phyloP scores from a whole-genome alignment of 2,113 vertebrate species.

The Ochotona curzoniae region DNA sequence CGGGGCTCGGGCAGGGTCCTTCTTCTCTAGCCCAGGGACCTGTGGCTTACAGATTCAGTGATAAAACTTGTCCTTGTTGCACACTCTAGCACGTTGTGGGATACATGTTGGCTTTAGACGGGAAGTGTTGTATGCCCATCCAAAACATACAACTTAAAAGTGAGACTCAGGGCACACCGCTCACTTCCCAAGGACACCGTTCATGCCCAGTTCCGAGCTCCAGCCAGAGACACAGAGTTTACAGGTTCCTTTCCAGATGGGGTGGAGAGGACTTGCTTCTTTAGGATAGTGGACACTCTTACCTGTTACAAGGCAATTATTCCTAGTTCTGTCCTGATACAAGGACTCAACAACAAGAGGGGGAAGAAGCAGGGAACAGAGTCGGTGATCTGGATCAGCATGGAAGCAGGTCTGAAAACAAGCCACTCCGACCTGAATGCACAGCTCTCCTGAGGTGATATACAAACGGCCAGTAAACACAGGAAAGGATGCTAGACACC shows the following conservation, averaged over 20 bases:
- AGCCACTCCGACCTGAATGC: background rate
- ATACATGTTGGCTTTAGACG: background rate
- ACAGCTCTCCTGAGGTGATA: background rate
- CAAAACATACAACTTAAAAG: slow-evolving; percentile 6
- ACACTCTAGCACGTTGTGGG: background rate
- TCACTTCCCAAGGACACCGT: background rate
- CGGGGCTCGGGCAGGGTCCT: background rate
- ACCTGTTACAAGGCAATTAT: background rate
- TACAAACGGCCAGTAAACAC: background rate
- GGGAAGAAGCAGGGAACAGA: background rate
- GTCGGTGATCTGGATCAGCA: background rate
- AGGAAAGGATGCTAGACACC: background rate
- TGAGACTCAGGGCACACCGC: background rate
- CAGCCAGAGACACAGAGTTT: background rate
- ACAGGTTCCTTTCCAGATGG: background rate
- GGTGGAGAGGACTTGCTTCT: background rate
- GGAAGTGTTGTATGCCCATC: background rate
- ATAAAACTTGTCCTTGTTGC: background rate
- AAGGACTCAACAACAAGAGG: background rate
- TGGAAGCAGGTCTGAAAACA: slow-evolving; percentile 1
- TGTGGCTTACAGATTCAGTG: background rate
- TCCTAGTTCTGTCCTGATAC: background rate
- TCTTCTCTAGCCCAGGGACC: background rate
- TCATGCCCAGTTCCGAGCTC: background rate
- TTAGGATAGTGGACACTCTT: background rate